phyloP scores from a whole-genome alignment of 2,113 vertebrate species.

The Leptodactylus fuscus region DNA sequence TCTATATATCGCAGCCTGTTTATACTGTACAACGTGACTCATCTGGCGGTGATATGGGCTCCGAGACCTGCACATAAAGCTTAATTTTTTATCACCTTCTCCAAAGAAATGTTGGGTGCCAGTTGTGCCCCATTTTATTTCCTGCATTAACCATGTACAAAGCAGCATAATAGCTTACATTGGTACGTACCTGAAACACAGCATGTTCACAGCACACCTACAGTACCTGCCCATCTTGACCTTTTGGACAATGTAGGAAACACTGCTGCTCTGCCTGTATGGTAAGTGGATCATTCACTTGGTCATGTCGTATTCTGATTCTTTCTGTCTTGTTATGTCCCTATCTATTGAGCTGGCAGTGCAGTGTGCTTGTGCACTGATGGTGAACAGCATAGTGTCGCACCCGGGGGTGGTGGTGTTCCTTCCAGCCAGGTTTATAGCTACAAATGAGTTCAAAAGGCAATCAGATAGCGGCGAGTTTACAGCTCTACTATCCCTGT shows the following conservation, averaged over 20 bases:
- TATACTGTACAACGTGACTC: too few species aligned
- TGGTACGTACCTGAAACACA: neutral
- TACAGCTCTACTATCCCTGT: neutral
- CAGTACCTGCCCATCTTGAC: neutral
- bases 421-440: neutral
- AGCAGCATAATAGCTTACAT: neutral
- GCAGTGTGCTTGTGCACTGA: neutral
- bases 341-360: neutral
- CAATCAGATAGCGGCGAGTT: constrained; percentile 14
- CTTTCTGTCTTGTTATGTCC: neutral
- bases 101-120: too few species aligned
- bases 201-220: neutral
- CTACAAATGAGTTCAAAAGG: constrained; percentile 31
- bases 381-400: neutral
- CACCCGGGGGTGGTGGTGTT: neutral
- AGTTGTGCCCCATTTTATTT: too few species aligned
- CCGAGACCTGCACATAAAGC: too few species aligned
- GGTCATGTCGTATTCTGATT: neutral
- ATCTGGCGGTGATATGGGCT: too few species aligned
- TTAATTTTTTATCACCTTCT: too few species aligned
- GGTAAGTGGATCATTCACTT: neutral
- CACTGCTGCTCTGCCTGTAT: neutral
- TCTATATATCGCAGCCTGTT: too few species aligned
- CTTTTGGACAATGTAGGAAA: neutral
- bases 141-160: too few species aligned